Evolutionary conservation across 1,140 invertebrate genomes (phyloP).

Genomic region (Sinella curviseta): DNA sequence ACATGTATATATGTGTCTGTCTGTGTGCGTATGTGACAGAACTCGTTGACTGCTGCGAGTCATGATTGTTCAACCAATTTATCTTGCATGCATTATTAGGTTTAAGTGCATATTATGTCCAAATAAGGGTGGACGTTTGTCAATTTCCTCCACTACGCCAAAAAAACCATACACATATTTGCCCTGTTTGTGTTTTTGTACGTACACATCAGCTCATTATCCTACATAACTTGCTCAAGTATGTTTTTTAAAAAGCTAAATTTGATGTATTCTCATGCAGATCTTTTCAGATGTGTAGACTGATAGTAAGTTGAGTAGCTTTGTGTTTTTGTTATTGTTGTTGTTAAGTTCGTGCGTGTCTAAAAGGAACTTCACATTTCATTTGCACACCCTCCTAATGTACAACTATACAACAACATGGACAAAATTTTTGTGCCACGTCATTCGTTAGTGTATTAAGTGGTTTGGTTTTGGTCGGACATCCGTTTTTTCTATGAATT

Average conservation of each 20-base stretch:
- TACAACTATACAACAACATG: not conserved
- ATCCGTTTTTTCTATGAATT: not conserved
- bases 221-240: not conserved
- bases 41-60: not conserved
- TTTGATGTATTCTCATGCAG: not conserved
- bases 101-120: constrained; percentile 22
- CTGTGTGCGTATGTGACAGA: too few relatives aligned
- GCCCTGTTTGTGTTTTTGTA: too few relatives aligned
- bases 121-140: constrained; percentile 22
- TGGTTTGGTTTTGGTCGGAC: not conserved
- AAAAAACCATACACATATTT: not conserved
- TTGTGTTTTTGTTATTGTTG: not conserved
- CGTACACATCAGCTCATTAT: not conserved
- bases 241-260: not conserved
- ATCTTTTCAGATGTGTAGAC: not conserved
- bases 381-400: not conserved
- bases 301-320: not conserved
- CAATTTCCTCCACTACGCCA: not conserved
- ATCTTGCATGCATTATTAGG: constrained; percentile 23
- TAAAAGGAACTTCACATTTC: not conserved
- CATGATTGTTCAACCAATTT: not conserved
- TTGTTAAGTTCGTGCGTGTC: not conserved
- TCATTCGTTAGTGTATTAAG: not conserved
- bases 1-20: too few relatives aligned
- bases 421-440: not conserved